Evolutionary conservation across 37 sponge, comb jelly and placozoan genomes (phyloP), one percentile per base, ranked within the genome.

Genomic region (Axinella damicornis): DNA sequence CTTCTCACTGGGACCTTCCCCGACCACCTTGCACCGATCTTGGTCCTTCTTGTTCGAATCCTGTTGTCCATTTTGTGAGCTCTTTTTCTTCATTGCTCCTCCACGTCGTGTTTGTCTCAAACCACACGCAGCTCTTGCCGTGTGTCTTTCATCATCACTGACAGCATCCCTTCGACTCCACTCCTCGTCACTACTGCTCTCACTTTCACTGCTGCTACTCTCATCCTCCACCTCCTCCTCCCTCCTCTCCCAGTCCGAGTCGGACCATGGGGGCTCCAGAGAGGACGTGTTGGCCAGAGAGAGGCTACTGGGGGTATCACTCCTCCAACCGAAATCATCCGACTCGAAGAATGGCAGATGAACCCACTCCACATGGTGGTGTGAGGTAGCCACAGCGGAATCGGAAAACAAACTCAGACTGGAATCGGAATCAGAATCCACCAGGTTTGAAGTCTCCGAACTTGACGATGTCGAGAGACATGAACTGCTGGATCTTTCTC

Each of bases 251-350:
- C 4, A 46, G 67, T 66, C 28, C 4, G 13, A 62, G 63, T 66
- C 69, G 16, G 81, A 80, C 67, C 68, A 66, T 1, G 67, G 53
- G 54, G 67, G 57, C 36, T 68, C 81, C 6, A 66, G 66, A 40
- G 27, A 66, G 36, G 79, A 69, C 0, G 69, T 68, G 53, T 55
- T 80, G 31, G 69, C 67, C 32, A 22, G 53, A 80, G 69, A 38
- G 17, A 32, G 21, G 30, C 25, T 34, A 24, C 67, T 19, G 27
- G 28, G 18, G 18, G 19, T 30, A 20, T 1, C 18, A 66, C 18
- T 16, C 16, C 28, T 24, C 67, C 33, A 34, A 46, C 46, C 4
- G 9, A 46, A 0, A 71, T 71, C 72, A 39, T 39, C 41, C 0
- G 24, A 24, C 5, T 71, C 72, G 40, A 20, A 24, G 57, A 28